phyloP scores from a whole-genome alignment of 2,888 invertebrate genomes.

The Frankliniella fusca region DNA sequence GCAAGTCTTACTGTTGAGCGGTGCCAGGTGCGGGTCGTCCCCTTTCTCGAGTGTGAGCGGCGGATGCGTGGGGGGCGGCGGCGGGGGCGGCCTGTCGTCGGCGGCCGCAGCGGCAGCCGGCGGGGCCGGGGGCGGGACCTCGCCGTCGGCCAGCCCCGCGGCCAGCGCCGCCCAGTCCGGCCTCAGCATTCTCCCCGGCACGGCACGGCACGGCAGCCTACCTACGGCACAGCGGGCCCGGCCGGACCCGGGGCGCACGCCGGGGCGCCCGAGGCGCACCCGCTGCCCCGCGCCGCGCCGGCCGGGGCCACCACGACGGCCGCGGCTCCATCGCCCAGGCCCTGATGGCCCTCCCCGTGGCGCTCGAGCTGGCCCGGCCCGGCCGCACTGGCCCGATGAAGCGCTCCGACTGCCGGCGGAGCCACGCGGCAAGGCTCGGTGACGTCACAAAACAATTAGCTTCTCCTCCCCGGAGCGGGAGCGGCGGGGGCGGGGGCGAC shows the following conservation, averaged over 20 bases:
- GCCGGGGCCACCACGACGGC: neutral
- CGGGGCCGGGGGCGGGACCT: neutral
- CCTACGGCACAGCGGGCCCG: neutral
- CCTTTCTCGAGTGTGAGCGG: constrained; percentile 9
- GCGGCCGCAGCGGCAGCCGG: neutral
- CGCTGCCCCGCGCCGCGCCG: neutral
- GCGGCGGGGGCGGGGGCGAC: neutral
- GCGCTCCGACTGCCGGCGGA: neutral
- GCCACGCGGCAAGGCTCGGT: neutral
- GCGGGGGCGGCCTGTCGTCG: neutral
- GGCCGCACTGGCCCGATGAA: neutral
- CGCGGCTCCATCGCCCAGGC: neutral
- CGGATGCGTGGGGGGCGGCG: neutral
- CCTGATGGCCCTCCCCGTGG: neutral
- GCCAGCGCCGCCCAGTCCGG: neutral
- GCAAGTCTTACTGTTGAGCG: neutral
- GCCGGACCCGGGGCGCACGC: neutral
- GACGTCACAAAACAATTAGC: too few species aligned
- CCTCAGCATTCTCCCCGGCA: neutral
- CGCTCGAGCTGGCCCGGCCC: neutral
- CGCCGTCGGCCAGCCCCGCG: neutral
- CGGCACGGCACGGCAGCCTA: neutral
- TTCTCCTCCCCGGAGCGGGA: too few species aligned
- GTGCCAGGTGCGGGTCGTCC: neutral
- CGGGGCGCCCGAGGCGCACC: neutral